Base-by-base conservation (phyloP, 2,888 invertebrate species). In the Myopa tessellatipennis region DNA sequence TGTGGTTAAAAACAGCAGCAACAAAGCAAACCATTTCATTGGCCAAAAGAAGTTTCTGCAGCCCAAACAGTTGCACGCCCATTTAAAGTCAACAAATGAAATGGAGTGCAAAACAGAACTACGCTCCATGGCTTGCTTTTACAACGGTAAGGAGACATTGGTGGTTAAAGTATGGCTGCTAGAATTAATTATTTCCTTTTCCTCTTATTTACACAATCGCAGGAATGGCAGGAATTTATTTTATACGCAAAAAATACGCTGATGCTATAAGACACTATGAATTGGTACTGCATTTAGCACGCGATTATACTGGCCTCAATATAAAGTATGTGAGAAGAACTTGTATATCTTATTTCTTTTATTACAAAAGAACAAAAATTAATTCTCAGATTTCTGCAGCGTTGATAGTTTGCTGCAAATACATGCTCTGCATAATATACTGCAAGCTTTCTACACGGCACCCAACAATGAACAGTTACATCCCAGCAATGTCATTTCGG, bases 351-450 rank as follows among this genome's bases (percentile, higher is more conserved):
- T 8, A 60, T 60, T 60, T 10, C 16, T 16, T 60, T 7, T 7
- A 18, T 60, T 18, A 8, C 45, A 45, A 45, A 45, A 45, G 45
- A 4, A 10, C 45, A 45, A 6, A 45, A 1, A 45, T 45, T 8
- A 58, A 58, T n/a, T n/a, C 12, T n/a, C 58, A 58, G n/a, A 14
- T 58, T 58, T 58, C 14, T n/a, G 12, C 76, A 88, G 87, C 69
- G 91, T 94, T 26, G 95, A 95, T 85, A 92, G 92, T 71, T 88
- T 94, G 63, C 90, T 92, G 81, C 90, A 92, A 83, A 91, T 95
- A 38, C 95, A 95, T 85, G 91, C 94, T 0, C 87, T 93, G 78
- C 90, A 93, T 83, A 95, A 95, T 87, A 89, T 94, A 70, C 89
- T 91, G 4, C 91, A 93, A 78, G 85, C 86, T 78, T 85, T 91